phyloP scores from a whole-genome alignment of 2,888 invertebrate genomes.

The Hartigia nigra region DNA sequence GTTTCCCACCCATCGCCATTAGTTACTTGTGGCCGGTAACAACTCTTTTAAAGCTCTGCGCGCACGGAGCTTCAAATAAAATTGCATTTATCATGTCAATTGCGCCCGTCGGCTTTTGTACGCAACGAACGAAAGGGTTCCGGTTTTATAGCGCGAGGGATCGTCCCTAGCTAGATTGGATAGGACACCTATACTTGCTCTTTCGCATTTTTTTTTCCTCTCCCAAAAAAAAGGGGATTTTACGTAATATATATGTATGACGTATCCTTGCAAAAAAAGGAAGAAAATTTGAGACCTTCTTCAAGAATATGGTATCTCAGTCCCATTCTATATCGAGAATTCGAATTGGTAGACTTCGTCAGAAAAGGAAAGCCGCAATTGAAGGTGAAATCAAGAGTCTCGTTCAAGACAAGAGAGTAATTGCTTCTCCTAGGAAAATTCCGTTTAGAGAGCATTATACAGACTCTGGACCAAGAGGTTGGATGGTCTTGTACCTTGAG shows the following conservation, averaged over 20 bases:
- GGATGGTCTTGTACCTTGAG: background rate
- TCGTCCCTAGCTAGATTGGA: background rate
- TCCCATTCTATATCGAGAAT: background rate
- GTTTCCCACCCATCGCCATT: slow-evolving; percentile 18
- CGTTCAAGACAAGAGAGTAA: background rate
- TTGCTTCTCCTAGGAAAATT: background rate
- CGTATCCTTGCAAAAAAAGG: background rate
- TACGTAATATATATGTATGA: background rate
- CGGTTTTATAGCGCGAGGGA: background rate
- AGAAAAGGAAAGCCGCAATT: background rate
- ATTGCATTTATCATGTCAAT: slow-evolving; percentile 51
- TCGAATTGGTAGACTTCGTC: background rate
- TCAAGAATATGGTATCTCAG: background rate
- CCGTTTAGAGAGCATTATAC: background rate
- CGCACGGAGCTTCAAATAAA: slow-evolving; percentile 41
- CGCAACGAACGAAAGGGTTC: background rate
- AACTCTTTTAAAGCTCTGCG: slow-evolving; percentile 32
- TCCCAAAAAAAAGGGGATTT: background rate
- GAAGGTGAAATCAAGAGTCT: background rate
- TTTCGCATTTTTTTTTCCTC: background rate
- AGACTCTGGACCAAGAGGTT: background rate
- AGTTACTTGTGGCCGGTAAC: slow-evolving; percentile 38
- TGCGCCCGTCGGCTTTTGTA: slow-evolving; percentile 21
- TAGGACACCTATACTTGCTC: background rate
- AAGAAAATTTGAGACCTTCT: background rate